These are phyloP conservation scores for Branchinecta lindahli DNA, from an alignment of 1,140 invertebrate species.

Conservation along the genomic window DNA sequence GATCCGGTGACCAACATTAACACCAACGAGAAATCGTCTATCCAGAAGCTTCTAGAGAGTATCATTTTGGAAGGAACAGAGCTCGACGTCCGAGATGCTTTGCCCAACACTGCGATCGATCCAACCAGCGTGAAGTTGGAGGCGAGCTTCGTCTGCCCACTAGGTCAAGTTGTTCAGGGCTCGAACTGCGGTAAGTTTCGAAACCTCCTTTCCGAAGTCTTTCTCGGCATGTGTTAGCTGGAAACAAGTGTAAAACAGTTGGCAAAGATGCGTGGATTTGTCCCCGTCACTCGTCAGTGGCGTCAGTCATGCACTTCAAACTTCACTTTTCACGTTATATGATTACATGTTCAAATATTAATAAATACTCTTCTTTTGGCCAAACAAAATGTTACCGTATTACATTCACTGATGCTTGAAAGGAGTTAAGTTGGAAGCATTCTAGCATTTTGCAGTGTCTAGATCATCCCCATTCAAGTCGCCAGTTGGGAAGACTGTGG, in stretches of 20 bases:
- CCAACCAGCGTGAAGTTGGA: conserved; percentile 65
- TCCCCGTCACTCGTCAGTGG: too few relatives aligned
- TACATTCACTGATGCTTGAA: too few relatives aligned
- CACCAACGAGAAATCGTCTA: conserved; percentile 65
- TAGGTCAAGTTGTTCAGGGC: conserved; percentile 78
- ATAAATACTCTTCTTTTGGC: too few relatives aligned
- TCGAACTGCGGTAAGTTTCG: conserved; percentile 60
- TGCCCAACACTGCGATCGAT: conserved; percentile 86
- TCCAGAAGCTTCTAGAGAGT: conserved; percentile 64
- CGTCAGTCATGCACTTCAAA: too few relatives aligned
- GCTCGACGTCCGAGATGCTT: conserved; percentile 76
- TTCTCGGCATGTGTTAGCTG: conserved; percentile 22
- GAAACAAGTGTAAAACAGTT: background rate
- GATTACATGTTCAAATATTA: too few relatives aligned
- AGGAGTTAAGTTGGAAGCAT: too few relatives aligned
- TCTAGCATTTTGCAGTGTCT: too few relatives aligned
- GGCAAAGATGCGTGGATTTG: too few relatives aligned
- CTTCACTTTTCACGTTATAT: too few relatives aligned
- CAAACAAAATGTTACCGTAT: too few relatives aligned
- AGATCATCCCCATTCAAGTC: too few relatives aligned
- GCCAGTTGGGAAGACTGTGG: too few relatives aligned
- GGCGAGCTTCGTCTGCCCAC: conserved; percentile 80
- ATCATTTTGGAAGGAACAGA: conserved; percentile 79
- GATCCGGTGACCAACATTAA: conserved; percentile 75
- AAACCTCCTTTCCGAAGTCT: background rate